phyloP scores from a whole-genome alignment of 2,113 vertebrate species.

The Petromus typicus region DNA sequence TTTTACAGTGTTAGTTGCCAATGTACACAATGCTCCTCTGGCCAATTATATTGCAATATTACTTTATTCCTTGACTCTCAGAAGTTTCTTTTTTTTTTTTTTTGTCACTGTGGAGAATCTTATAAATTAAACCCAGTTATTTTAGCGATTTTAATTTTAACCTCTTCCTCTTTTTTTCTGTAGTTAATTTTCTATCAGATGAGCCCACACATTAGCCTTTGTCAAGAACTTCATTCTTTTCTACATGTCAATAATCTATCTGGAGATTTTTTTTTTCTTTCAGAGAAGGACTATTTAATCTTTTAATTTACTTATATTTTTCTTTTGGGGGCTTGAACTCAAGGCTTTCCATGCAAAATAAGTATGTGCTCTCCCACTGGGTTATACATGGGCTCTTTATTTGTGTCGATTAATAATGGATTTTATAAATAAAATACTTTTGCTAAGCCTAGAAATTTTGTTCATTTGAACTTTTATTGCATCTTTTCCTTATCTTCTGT shows the following conservation, averaged over 20 bases:
- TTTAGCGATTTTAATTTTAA: background rate
- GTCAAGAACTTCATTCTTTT: background rate
- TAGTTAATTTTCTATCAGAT: background rate
- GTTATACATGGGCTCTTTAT: rapidly evolving
- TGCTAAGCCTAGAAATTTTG: background rate
- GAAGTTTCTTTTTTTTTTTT: background rate
- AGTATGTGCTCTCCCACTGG: background rate
- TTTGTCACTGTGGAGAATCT: background rate
- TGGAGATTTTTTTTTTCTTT: background rate
- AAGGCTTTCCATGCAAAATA: background rate
- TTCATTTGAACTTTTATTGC: background rate
- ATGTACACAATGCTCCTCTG: background rate
- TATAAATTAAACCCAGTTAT: background rate
- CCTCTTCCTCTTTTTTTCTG: background rate
- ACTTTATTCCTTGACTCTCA: background rate
- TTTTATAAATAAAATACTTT: background rate
- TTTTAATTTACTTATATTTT: background rate
- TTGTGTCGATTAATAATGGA: background rate
- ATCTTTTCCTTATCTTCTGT: background rate
- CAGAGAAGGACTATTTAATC: background rate
- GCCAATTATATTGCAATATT: background rate
- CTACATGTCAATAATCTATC: background rate
- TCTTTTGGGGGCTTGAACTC: too few relatives aligned
- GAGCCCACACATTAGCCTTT: background rate
- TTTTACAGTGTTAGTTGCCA: background rate